These are phyloP conservation scores for Artemia franciscana DNA, from an alignment of 1,140 invertebrate genomes.

Conservation along the genomic window DNA sequence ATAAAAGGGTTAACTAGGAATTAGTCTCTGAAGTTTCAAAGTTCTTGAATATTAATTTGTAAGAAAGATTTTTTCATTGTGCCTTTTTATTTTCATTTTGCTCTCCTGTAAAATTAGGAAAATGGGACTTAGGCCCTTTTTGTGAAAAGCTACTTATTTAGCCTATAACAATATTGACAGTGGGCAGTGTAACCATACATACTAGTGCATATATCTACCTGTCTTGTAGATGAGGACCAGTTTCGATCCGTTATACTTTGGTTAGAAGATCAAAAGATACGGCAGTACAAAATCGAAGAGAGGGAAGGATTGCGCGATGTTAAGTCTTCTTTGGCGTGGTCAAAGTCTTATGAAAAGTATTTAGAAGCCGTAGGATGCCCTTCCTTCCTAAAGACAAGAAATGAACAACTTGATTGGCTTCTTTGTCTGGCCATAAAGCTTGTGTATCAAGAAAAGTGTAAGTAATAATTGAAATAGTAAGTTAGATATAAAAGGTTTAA, in stretches of 20 bases:
- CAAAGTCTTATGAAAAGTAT: slow-evolving; percentile 45
- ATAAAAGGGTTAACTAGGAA: no score
- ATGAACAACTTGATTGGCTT: slow-evolving; percentile 63
- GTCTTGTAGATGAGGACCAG: slow-evolving; percentile 39
- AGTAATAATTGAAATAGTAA: slow-evolving; percentile 14
- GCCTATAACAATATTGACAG: no score
- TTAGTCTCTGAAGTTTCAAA: no score
- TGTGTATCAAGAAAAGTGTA: slow-evolving; percentile 58
- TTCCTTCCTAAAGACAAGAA: slow-evolving; percentile 19
- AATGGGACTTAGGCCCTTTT: no score
- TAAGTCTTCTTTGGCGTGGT: slow-evolving; percentile 38
- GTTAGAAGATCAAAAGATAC: slow-evolving; percentile 84
- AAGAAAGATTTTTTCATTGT: no score
- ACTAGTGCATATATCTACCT: no score
- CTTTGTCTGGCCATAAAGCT: slow-evolving; percentile 52
- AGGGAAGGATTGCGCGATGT: slow-evolving; percentile 40
- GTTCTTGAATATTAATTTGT: no score
- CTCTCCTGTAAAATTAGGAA: no score
- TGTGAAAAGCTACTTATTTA: no score
- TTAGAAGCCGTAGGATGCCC: slow-evolving; percentile 38
- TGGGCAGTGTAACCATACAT: no score
- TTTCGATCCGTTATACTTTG: slow-evolving; percentile 59
- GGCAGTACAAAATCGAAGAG: slow-evolving; percentile 63
- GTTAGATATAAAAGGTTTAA: slow-evolving; percentile 9
- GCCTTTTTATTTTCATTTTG: no score